phyloP scores from a whole-genome alignment of 1,140 invertebrate species.

The Brachionus rubens region DNA sequence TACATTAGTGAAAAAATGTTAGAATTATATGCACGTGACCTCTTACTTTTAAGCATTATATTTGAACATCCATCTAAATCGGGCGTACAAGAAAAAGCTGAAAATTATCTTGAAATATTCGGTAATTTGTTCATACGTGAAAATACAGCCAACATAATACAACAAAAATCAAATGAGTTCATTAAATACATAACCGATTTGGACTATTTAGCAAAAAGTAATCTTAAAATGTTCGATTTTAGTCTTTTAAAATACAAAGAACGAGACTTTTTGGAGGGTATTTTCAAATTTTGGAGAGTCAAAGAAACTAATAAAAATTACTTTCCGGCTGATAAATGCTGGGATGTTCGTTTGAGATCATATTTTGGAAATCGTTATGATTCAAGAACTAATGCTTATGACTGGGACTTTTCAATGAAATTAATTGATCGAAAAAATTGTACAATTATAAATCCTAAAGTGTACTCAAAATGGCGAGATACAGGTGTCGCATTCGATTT shows the following conservation, averaged over 20 bases:
- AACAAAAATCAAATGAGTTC: constrained; percentile 64
- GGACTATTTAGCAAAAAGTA: constrained; percentile 64
- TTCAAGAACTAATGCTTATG: constrained; percentile 72
- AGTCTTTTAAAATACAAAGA: constrained; percentile 72
- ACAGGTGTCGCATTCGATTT: constrained; percentile 78
- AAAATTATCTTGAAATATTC: constrained; percentile 73
- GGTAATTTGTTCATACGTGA: constrained; percentile 75
- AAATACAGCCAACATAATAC: constrained; percentile 71
- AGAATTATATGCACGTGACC: constrained; percentile 73
- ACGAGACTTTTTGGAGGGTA: constrained; percentile 73
- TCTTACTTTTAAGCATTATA: constrained; percentile 70
- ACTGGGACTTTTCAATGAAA: constrained; percentile 86
- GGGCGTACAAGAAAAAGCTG: constrained; percentile 70
- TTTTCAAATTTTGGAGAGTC: constrained; percentile 74
- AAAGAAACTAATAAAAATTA: constrained; percentile 58
- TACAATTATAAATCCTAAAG: constrained; percentile 66
- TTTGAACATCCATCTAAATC: constrained; percentile 66
- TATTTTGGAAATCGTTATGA: constrained; percentile 67
- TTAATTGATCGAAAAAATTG: constrained; percentile 62
- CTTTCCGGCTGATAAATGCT: constrained; percentile 69
- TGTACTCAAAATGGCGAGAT: constrained; percentile 77
- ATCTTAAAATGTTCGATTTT: constrained; percentile 61
- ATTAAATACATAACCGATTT: constrained; percentile 65
- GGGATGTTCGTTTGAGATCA: constrained; percentile 55
- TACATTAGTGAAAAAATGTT: constrained; percentile 69